Conservation (phyloP, 2,888 invertebrate species). For the Melangyna quadrimaculata region DNA sequence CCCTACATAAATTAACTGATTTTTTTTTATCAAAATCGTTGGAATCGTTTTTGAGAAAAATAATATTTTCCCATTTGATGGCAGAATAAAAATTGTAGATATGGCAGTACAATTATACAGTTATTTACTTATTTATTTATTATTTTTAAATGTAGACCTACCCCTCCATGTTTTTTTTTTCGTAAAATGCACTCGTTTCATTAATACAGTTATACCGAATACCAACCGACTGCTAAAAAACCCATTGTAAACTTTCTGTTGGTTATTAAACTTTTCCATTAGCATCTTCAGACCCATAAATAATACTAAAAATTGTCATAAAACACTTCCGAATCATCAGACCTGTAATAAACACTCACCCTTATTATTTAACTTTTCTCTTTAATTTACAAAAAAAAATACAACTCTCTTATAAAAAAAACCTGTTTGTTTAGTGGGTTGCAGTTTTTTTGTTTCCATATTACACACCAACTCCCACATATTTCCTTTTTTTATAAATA, state of each 20-base stretch:
- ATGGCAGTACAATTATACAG: too few relatives aligned
- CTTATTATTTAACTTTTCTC: background rate
- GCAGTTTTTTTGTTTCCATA: background rate
- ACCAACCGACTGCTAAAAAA: background rate
- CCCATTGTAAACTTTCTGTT: background rate
- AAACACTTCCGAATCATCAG: constrained; percentile 66
- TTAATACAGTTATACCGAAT: background rate
- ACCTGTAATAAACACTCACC: constrained; percentile 49
- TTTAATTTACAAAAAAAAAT: background rate
- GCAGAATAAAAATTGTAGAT: too few relatives aligned
- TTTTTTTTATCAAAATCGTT: too few relatives aligned
- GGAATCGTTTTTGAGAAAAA: too few relatives aligned
- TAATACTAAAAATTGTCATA: constrained; percentile 67
- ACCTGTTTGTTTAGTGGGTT: constrained; percentile 16
- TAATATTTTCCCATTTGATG: too few relatives aligned
- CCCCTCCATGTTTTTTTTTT: too few relatives aligned
- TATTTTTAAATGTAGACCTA: too few relatives aligned
- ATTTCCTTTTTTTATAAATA: constrained; percentile 24
- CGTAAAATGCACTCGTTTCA: background rate
- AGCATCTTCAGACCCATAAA: constrained; percentile 41
- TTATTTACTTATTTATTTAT: too few relatives aligned
- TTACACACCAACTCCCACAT: background rate
- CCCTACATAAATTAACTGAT: too few relatives aligned
- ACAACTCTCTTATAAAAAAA: background rate
- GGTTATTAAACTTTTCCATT: constrained; percentile 55